Base-by-base conservation (phyloP, 2,888 invertebrate genomes). In the Aspidiotus destructor region DNA sequence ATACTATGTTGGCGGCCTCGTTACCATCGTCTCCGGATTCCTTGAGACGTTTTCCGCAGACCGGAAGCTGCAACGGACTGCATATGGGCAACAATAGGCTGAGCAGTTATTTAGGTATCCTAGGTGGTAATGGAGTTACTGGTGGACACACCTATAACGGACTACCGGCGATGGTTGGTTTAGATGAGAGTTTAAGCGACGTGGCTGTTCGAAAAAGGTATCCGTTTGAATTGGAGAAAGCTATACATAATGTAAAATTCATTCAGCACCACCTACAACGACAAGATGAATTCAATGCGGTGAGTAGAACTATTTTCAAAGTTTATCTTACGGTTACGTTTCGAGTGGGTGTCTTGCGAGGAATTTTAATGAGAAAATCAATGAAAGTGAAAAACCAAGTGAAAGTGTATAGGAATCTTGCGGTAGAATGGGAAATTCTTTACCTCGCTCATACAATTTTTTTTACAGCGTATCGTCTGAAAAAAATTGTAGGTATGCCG, bases 241-340 rank as follows among this genome's bases (percentile, higher is more conserved):
- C 94, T 60, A 89, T 95, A 73, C 92, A 92, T 76, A 94, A 94
- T 77, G 92, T 94, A 64, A 92, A 92, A 87, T 95, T 94, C 76
- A 94, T 95, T 73, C 93, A 94, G 75, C 92, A 93, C 76, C 94
- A 94, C 76, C 92, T 93, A 78, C 89, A 90, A 76, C 83, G 93
- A n/a, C 91, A 92, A 77, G 93, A 94, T 76, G 92, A 93, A 77
- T 94, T 92, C 77, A 92, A 93, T 81, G 92, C 92, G 80, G 94
- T 94, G 80, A 83, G 68, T 68, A 44, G 5, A 11, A 52, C 11
- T 2, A n/a, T 52, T 52, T 52, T 52, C 5, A 52, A 5, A 52
- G n/a, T 52, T 52, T 52, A 52, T 52, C 15, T 52, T 15, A 52
- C 52, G 52, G n/a, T 52, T 52, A 52, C 11, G n/a, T 52, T 52